phyloP scores from a whole-genome alignment of 2,888 invertebrate genomes.

The Lymantria monacha region DNA sequence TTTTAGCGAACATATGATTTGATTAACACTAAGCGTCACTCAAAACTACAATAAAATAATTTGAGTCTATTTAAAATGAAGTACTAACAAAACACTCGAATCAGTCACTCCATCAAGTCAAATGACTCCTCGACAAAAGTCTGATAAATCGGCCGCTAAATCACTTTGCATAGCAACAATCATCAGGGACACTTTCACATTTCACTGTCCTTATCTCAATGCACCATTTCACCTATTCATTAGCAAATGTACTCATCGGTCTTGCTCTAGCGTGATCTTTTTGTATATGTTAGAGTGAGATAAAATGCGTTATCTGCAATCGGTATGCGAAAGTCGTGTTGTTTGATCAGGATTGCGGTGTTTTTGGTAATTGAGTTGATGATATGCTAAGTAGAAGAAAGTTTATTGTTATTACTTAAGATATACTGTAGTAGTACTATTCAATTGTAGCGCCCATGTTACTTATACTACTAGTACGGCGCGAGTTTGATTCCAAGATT shows the following conservation, averaged over 20 bases:
- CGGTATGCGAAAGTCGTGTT: conserved; percentile 46
- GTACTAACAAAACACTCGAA: not conserved
- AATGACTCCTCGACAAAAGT: conserved; percentile 5
- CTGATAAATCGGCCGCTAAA: conserved; percentile 20
- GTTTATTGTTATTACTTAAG: not conserved
- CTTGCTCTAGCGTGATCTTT: conserved; percentile 46
- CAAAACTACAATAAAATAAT: not conserved
- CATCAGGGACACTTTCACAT: conserved; percentile 50
- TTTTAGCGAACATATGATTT: too few species aligned
- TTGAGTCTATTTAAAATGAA: not conserved
- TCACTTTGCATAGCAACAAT: conserved; percentile 21
- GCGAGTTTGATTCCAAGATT: too few species aligned
- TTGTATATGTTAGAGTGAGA: conserved; percentile 44
- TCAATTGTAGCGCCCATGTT: too few species aligned
- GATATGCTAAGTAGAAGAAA: not conserved
- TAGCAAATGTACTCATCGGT: conserved; percentile 45
- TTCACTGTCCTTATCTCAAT: conserved; percentile 39
- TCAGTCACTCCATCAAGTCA: not conserved
- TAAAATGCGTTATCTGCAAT: conserved; percentile 44
- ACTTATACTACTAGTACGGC: too few species aligned
- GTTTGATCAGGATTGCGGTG: conserved; percentile 38
- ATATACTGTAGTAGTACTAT: too few species aligned
- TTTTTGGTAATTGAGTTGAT: conserved; percentile 26
- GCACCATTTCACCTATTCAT: conserved; percentile 61
- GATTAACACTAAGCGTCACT: too few species aligned